Evolutionary conservation across 2,888 invertebrate genomes (phyloP), one percentile per base, ranked within the genome.

Genomic region (Rutpela maculata): DNA sequence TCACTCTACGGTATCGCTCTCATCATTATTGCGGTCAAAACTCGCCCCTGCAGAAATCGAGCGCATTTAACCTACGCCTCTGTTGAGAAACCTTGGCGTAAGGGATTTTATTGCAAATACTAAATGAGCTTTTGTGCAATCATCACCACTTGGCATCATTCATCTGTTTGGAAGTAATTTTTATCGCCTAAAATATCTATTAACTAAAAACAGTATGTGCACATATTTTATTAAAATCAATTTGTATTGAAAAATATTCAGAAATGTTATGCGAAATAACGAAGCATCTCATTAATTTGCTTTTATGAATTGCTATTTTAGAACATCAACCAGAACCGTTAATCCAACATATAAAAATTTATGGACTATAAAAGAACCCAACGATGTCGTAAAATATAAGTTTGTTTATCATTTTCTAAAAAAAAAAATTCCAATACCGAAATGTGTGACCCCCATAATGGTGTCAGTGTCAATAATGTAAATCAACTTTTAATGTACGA

Each of bases 241-340:
- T 26, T 43, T 43, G 43, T 15, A 15, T 38, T 15, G 43, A 2
- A 43, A 43, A 43, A 43, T 43, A 43, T 43, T 43, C 43, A 43
- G 26, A 26, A 26, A 60, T 60, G 15, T 60, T 57, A 31, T 35
- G 68, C 68, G 57, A 68, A 68, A 60, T 15, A 26, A 22, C 15
- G 26, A 22, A 60, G 15, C 0, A 60, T 60, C 60, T 60, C 22
- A 60, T 60, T 22, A 60, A n/a, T 17, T 50, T n/a, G 68, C 31
- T n/a, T 68, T 57, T 68, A 68, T 26, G 57, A 68, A 56, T 68
- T 56, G 68, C 57, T 68, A 68, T 68, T 68, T 68, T 57, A n/a
- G 68, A 68, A 68, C 9, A 56, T 26, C 15, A 22, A 15, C 26
- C 6, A 43, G 31, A 68, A 68, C 68, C 26, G 68, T 68, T 56